Conservation (phyloP, 2,113 vertebrate species). For the Oreocharis arfaki region DNA sequence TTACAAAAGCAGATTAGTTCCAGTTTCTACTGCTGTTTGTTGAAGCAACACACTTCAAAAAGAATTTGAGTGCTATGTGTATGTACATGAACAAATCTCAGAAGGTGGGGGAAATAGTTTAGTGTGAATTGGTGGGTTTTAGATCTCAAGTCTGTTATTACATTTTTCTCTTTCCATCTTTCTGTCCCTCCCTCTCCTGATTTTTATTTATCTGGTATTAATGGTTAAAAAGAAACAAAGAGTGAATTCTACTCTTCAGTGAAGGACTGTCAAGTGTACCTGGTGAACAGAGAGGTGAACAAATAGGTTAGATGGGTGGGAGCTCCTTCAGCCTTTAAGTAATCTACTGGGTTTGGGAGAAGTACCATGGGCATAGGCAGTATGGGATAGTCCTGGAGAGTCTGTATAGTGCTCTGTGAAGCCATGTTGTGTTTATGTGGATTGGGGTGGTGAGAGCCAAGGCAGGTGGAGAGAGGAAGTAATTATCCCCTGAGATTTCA, state of each 20-base stretch:
- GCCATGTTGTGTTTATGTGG: background rate
- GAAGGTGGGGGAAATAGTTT: background rate
- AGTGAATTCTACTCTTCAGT: background rate
- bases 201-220: background rate
- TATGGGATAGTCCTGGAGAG: background rate
- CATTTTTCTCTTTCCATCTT: background rate
- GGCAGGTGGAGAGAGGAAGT: background rate
- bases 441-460: background rate
- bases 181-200: background rate
- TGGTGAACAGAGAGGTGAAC: background rate
- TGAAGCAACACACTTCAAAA: background rate
- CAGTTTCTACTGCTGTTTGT: background rate
- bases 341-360: background rate
- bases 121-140: background rate
- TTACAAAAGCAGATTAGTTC: background rate
- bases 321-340: background rate
- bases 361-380: background rate
- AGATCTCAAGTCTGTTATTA: background rate
- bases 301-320: background rate
- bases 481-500: background rate
- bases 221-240: background rate
- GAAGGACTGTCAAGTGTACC: background rate
- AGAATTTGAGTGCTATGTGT: background rate
- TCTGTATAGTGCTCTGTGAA: rapidly evolving
- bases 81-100: background rate